Conservation (phyloP, 2,888 invertebrate species). For the Aelia acuminata region DNA sequence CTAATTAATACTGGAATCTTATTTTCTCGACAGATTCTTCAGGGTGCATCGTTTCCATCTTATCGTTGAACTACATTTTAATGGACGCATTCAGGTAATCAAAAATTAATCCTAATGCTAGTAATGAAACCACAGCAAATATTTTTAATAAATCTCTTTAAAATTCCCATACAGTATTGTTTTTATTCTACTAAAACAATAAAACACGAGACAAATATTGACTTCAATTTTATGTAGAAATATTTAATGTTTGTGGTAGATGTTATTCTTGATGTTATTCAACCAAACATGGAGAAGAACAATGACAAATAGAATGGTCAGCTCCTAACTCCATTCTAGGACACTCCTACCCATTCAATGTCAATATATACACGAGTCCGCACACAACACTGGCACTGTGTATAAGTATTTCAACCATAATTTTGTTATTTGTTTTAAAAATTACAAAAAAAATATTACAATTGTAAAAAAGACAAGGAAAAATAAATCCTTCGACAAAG, state of each 20-base stretch:
- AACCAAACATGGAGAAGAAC: neutral
- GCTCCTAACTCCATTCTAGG: neutral
- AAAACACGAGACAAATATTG: neutral
- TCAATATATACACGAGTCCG: neutral
- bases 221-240: neutral
- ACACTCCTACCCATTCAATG: neutral
- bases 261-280: neutral
- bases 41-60: neutral
- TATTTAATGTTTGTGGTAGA: neutral
- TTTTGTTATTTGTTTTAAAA: neutral
- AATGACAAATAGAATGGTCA: conserved; percentile 4
- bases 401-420: neutral
- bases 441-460: no score
- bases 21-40: neutral
- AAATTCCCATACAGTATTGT: no score
- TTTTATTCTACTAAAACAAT: no score
- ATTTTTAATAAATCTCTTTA: no score
- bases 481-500: no score
- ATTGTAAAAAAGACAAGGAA: no score
- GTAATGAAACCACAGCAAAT: no score
- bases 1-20: no score
- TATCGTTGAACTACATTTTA: no score
- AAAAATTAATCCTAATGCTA: no score
- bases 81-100: no score
- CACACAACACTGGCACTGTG: neutral